Percentiles rank a stretch among this genome's conserved stretches.
phyloP scores from a whole-genome alignment of 2,797 vertebrate species.

The Novumbra hubbsi region DNA sequence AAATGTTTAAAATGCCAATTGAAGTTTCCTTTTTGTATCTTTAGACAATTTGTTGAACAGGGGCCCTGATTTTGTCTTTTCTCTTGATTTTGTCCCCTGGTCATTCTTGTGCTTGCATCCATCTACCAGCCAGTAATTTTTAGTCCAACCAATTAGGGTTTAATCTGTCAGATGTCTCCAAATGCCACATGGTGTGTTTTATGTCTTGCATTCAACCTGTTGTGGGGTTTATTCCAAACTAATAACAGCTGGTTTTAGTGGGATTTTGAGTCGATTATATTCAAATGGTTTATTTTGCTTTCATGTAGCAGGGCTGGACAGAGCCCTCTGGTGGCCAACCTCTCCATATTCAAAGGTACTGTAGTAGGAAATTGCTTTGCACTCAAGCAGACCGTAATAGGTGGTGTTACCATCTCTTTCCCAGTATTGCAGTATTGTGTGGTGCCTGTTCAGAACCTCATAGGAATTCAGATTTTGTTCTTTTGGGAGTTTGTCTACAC shows the following conservation, averaged over 20 bases:
- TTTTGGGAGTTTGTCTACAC: neutral
- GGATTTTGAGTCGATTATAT: conserved; percentile 1
- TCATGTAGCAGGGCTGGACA: conserved; percentile 26
- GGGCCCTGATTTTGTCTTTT: conserved; percentile 23
- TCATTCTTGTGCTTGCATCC: conserved; percentile 27
- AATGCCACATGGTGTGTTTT: neutral
- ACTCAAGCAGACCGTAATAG: neutral
- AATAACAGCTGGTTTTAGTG: conserved; percentile 17
- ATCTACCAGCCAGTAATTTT: conserved; percentile 10
- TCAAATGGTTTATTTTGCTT: neutral
- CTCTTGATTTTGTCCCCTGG: conserved; percentile 6
- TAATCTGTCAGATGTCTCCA: conserved; percentile 19
- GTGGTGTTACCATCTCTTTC: neutral
- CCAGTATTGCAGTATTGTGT: neutral
- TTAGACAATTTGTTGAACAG: neutral
- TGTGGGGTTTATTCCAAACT: conserved; percentile 6
- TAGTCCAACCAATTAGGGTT: conserved; percentile 3
- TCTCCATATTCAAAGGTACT: conserved; percentile 10
- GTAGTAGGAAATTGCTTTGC: neutral
- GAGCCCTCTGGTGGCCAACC: conserved; percentile 38
- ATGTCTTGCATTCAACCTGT: conserved; percentile 50
- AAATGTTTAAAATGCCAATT: neutral
- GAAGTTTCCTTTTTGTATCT: neutral
- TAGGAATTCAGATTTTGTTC: neutral
- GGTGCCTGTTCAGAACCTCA: neutral